phyloP scores from a whole-genome alignment of 1,140 invertebrate genomes.

The Brachystomella parvula region DNA sequence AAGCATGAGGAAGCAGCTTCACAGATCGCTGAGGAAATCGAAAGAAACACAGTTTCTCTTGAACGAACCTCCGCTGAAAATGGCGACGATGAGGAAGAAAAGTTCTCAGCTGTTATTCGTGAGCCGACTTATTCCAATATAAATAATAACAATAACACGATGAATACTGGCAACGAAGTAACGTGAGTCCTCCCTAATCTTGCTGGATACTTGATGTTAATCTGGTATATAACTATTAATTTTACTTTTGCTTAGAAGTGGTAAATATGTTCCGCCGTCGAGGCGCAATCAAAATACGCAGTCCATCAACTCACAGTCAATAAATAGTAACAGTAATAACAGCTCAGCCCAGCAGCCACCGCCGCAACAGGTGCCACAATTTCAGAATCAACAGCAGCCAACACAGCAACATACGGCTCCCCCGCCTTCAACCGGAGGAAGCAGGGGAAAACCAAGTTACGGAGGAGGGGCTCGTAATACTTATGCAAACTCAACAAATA shows the following conservation, averaged over 20 bases:
- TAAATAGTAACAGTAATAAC: not conserved
- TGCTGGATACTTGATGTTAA: no score
- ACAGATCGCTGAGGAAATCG: slow-evolving; percentile 81
- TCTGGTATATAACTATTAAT: not conserved
- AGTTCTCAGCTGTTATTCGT: slow-evolving; percentile 52
- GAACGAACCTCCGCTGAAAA: slow-evolving; percentile 77
- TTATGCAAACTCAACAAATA: slow-evolving; percentile 17
- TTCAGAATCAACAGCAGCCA: slow-evolving; percentile 16
- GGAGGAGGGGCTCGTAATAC: slow-evolving; percentile 24
- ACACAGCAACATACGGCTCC: slow-evolving; percentile 14
- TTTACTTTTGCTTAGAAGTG: slow-evolving; percentile 40
- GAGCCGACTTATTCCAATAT: slow-evolving; percentile 19
- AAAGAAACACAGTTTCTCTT: slow-evolving; percentile 69
- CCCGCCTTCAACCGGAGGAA: slow-evolving; percentile 16
- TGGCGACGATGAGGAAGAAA: slow-evolving; percentile 76
- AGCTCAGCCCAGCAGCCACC: slow-evolving; percentile 41
- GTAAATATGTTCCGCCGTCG: slow-evolving; percentile 68
- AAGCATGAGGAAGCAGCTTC: slow-evolving; percentile 67
- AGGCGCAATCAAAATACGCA: slow-evolving; percentile 49
- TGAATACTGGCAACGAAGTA: slow-evolving; percentile 6
- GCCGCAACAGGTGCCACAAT: slow-evolving; percentile 44
- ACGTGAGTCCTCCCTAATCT: not conserved
- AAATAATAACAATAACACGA: slow-evolving; percentile 23
- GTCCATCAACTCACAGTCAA: slow-evolving; percentile 28
- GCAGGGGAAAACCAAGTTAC: slow-evolving; percentile 24